phyloP scores from a whole-genome alignment of 2,888 invertebrate genomes.

The Morpho helenor region DNA sequence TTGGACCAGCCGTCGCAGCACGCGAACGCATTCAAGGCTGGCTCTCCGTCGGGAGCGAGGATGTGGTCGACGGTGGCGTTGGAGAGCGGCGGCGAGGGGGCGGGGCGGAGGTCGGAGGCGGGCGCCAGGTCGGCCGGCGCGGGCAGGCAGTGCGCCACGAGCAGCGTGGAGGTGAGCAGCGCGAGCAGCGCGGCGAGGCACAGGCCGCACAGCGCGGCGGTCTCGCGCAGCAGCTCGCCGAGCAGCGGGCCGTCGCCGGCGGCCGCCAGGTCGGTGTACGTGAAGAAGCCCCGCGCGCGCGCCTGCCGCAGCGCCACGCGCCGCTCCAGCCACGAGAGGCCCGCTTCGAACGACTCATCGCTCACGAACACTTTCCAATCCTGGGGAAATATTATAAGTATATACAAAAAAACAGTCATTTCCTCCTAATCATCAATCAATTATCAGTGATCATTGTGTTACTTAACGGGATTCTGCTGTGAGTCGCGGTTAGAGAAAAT shows the following conservation, averaged over 20 bases:
- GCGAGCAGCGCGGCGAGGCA: slow-evolving; percentile 25
- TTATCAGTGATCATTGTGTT: too few species aligned
- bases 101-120: slow-evolving; percentile 29
- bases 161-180: slow-evolving; percentile 30
- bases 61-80: slow-evolving; percentile 33
- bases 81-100: neutral
- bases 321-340: slow-evolving; percentile 84
- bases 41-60: slow-evolving; percentile 23
- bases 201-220: slow-evolving; percentile 27
- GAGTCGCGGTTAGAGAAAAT: too few species aligned
- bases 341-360: slow-evolving; percentile 86
- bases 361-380: slow-evolving; percentile 93
- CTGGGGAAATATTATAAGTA: slow-evolving; percentile 53
- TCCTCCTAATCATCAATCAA: too few species aligned
- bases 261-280: slow-evolving; percentile 87
- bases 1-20: slow-evolving; percentile 55
- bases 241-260: slow-evolving; percentile 68
- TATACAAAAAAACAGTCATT: too few species aligned
- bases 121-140: slow-evolving; percentile 22
- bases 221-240: slow-evolving; percentile 46
- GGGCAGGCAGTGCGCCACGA: neutral
- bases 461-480: too few species aligned
- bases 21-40: slow-evolving; percentile 28
- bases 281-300: slow-evolving; percentile 86
- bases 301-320: slow-evolving; percentile 87